Conservation (phyloP, 1,140 invertebrate species). For the Neomicropteryx cornuta region DNA sequence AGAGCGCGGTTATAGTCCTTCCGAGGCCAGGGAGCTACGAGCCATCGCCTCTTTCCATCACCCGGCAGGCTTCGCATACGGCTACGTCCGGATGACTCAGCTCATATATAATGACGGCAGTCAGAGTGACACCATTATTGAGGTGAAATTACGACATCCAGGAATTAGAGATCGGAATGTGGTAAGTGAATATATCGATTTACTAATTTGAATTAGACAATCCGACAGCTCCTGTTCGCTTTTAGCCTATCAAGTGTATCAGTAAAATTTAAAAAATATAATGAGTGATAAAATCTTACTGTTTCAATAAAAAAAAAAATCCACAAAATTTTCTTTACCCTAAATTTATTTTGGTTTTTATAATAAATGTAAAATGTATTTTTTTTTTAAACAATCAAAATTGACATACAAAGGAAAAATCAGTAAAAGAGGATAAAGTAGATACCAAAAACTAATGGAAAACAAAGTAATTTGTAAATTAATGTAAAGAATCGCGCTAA, state of each 20-base stretch:
- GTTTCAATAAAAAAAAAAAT: too few species aligned
- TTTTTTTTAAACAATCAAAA: too few species aligned
- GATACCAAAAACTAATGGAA: too few species aligned
- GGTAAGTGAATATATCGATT: constrained; percentile 40
- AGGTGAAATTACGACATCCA: constrained; percentile 76
- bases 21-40: constrained; percentile 72
- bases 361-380: not conserved
- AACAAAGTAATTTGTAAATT: too few species aligned
- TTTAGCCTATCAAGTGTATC: too few species aligned
- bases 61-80: constrained; percentile 72
- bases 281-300: too few species aligned
- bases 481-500: too few species aligned
- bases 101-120: constrained; percentile 76
- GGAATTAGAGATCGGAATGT: constrained; percentile 71
- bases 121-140: constrained; percentile 78
- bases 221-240: too few species aligned
- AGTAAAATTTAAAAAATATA: constrained; percentile 1
- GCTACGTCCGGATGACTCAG: constrained; percentile 83
- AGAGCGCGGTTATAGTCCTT: constrained; percentile 74
- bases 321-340: too few species aligned
- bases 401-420: too few species aligned
- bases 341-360: constrained; percentile 5
- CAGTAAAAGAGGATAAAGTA: too few species aligned
- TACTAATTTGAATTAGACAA: too few species aligned
- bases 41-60: constrained; percentile 89